Conservation (phyloP, 2,888 invertebrate genomes). For the Diabrotica balteata region DNA sequence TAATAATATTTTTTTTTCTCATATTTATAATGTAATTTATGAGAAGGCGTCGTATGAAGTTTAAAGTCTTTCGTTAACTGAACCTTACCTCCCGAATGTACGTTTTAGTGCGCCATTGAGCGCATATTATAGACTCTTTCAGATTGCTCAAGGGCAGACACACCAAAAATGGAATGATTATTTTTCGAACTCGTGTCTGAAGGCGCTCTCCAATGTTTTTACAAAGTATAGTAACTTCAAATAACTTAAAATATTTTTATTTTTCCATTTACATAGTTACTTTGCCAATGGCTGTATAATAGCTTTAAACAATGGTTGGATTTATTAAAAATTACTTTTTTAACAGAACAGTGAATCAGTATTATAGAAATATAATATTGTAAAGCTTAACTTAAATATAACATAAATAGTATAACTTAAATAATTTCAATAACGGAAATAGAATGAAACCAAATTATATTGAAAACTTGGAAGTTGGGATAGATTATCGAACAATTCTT, state of each 20-base stretch:
- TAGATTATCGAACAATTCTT: too few relatives aligned
- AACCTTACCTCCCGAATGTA: constrained; percentile 6
- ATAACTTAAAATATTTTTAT: constrained; percentile 38
- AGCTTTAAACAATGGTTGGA: constrained; percentile 31
- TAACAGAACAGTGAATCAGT: too few relatives aligned
- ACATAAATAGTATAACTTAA: too few relatives aligned
- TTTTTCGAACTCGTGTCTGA: constrained; percentile 56
- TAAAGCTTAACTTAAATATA: too few relatives aligned
- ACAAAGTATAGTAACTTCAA: constrained; percentile 46
- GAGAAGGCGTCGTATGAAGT: too few relatives aligned
- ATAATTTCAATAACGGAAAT: too few relatives aligned
- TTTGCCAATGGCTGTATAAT: constrained; percentile 34
- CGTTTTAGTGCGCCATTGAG: constrained; percentile 33
- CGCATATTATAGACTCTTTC: constrained; percentile 53
- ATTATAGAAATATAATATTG: too few relatives aligned
- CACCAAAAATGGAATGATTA: constrained; percentile 58
- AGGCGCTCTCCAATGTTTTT: constrained; percentile 52
- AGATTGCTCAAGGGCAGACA: constrained; percentile 57
- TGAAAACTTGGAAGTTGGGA: too few relatives aligned
- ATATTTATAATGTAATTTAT: too few relatives aligned
- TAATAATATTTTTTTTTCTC: too few relatives aligned
- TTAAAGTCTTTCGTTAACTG: constrained; percentile 10
- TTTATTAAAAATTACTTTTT: not conserved
- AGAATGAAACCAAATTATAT: too few relatives aligned
- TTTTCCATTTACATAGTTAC: constrained; percentile 34